These are phyloP conservation scores for Microplitis demolitor DNA, from an alignment of 1,140 invertebrate genomes.

Conservation along the genomic window DNA sequence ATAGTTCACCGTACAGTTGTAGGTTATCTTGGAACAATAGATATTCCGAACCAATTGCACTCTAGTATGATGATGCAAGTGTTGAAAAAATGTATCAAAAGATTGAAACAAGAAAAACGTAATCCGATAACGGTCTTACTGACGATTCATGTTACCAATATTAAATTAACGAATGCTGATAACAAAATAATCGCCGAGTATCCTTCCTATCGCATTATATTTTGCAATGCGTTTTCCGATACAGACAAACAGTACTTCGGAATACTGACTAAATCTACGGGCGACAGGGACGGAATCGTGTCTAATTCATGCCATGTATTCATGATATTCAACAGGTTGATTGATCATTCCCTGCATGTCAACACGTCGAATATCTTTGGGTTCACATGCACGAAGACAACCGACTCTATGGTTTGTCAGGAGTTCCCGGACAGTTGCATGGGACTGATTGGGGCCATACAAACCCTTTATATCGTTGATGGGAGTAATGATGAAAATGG, in stretches of 20 bases:
- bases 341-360: conserved; percentile 79
- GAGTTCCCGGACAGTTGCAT: conserved; percentile 91
- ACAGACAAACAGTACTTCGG: conserved; percentile 92
- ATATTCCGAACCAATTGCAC: conserved; percentile 87
- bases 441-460: conserved; percentile 76
- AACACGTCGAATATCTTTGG: conserved; percentile 54
- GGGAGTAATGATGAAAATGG: conserved; percentile 40
- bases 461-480: conserved; percentile 61
- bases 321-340: conserved; percentile 84
- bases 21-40: conserved; percentile 93
- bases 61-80: conserved; percentile 75
- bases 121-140: conserved; percentile 86
- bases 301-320: conserved; percentile 96
- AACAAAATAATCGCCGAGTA: conserved; percentile 79
- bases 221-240: conserved; percentile 87
- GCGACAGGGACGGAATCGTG: conserved; percentile 62
- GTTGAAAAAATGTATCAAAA: conserved; percentile 81
- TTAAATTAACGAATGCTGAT: conserved; percentile 75
- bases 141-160: conserved; percentile 78
- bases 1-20: conserved; percentile 85
- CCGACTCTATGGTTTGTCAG: conserved; percentile 68
- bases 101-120: conserved; percentile 86
- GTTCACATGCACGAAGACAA: conserved; percentile 57
- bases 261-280: conserved; percentile 80
- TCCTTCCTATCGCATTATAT: conserved; percentile 83